Conservation (phyloP, 2,113 vertebrate species). For the Zeus faber region DNA sequence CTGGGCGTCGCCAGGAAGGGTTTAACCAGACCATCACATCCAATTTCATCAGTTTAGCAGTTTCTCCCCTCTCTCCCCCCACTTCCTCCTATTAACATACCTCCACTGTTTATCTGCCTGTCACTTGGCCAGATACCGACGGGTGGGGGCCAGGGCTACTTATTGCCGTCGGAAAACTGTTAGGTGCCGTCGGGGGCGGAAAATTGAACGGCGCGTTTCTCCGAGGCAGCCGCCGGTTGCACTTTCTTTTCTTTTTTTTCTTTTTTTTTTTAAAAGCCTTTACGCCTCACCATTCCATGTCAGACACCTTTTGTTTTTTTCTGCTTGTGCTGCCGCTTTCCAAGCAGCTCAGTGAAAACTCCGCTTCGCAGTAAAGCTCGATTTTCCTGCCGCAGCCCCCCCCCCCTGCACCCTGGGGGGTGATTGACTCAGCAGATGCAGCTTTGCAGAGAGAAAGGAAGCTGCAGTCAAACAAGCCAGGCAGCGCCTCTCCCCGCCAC, state of each 20-base stretch:
- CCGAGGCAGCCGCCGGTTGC: too few species aligned
- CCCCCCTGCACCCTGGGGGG: slow-evolving; percentile 62
- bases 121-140: slow-evolving; percentile 40
- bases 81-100: slow-evolving; percentile 64
- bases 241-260: too few species aligned
- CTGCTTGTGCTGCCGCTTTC: slow-evolving; percentile 4
- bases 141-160: slow-evolving; percentile 24
- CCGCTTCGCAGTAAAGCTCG: slow-evolving; percentile 47
- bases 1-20: slow-evolving; percentile 60
- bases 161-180: slow-evolving; percentile 55
- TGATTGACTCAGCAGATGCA: slow-evolving; percentile 71
- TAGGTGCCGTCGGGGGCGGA: slow-evolving; percentile 38
- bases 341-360: slow-evolving; percentile 18
- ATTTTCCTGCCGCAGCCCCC: slow-evolving; percentile 29
- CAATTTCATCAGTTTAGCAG: slow-evolving; percentile 60
- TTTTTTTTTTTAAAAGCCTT: too few species aligned
- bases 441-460: slow-evolving; percentile 54
- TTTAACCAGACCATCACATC: slow-evolving; percentile 73
- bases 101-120: slow-evolving; percentile 50
- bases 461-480: slow-evolving; percentile 57
- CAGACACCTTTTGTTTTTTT: slow-evolving; percentile 32
- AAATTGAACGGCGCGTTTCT: slow-evolving; percentile 38
- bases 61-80: slow-evolving; percentile 34
- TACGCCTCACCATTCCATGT: too few species aligned
- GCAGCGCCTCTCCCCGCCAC: too few species aligned